Evolutionary conservation across 2,797 vertebrate genomes (phyloP).

Genomic region (Poeciliopsis gracilis): DNA sequence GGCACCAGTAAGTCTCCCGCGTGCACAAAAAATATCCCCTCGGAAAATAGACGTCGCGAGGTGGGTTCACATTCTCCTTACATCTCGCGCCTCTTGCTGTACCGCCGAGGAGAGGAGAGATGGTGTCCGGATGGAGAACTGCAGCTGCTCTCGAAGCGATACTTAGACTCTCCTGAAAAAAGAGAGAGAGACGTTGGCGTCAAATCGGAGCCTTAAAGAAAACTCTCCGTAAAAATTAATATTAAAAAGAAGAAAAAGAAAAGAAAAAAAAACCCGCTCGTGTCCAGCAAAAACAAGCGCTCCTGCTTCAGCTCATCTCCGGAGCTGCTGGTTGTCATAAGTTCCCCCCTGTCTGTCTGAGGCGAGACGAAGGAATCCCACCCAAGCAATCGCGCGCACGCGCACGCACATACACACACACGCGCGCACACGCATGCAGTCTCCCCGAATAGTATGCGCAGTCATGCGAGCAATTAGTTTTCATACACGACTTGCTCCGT

Average conservation of each 20-base stretch:
- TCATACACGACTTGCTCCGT: constrained; percentile 55
- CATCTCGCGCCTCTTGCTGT: constrained; percentile 41
- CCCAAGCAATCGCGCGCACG: constrained; percentile 44
- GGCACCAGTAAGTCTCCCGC: constrained; percentile 37
- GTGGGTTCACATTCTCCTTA: constrained; percentile 34
- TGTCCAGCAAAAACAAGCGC: constrained; percentile 11
- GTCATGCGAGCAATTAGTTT: constrained; percentile 63
- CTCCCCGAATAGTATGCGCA: constrained; percentile 36
- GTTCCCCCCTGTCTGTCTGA: constrained; percentile 51
- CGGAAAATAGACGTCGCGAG: not conserved
- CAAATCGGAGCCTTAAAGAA: constrained; percentile 46
- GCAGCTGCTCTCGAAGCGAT: constrained; percentile 45
- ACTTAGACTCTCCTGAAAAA: constrained; percentile 26
- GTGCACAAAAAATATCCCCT: constrained; percentile 17
- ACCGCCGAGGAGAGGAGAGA: constrained; percentile 21
- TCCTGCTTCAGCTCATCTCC: constrained; percentile 26
- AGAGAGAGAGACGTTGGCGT: constrained; percentile 36
- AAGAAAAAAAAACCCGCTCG: no score
- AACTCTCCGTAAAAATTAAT: constrained; percentile 26
- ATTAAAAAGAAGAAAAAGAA: no score
- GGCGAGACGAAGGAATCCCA: constrained; percentile 73
- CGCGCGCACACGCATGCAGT: not conserved
- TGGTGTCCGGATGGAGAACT: constrained; percentile 48
- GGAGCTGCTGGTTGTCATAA: constrained; percentile 57
- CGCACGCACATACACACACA: not conserved